Base-by-base conservation (phyloP, 2,888 invertebrate genomes). In the Plagodis dolabraria region DNA sequence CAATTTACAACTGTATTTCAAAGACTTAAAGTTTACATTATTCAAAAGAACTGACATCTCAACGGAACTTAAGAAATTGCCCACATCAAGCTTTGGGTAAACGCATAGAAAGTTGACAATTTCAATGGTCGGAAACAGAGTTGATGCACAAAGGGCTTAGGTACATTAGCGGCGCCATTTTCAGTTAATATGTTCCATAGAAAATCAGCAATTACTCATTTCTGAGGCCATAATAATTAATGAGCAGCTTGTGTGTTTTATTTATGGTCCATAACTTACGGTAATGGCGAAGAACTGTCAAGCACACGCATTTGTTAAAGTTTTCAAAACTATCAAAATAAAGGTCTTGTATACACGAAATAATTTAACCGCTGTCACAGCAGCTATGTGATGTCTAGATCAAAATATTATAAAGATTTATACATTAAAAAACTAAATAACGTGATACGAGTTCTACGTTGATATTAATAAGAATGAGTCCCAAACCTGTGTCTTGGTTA, bases 41-140 rank as follows among this genome's bases (percentile, higher is more conserved):
- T 60, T 36, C 56, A 64, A 55, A 55, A 38, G 12, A 55, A 53
- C 68, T 66, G 64, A 62, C 66, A 71, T 70, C 70, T 67, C 69
- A 35, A 35, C 35, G 70, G 71, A 72, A 67, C 69, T 63, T 71
- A 76, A 79, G 79, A 84, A 83, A 86, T 85, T 85, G 80, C 78
- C 74, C 74, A 74, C 79, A 83, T 81, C 79, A 83, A 77, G 70
- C 68, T 77, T 73, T 76, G 70, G 73, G 70, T 79, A 82, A 80
- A 80, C 74, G 79, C 77, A 77, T 81, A 85, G 81, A 82, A 82
- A 80, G 82, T 77, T 75, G 75, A 75, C 71, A 77, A 79, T 80
- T 79, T 76, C 73, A 74, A 76, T 76, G 68, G 73, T 75, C 72
- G 72, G 71, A 70, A 75, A 73, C 73, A 69, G 73, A 80, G 49